Percentiles rank a stretch among this genome's conserved stretches.
Conservation (phyloP, 2,113 vertebrate species). For the Ondatra zibethicus region DNA sequence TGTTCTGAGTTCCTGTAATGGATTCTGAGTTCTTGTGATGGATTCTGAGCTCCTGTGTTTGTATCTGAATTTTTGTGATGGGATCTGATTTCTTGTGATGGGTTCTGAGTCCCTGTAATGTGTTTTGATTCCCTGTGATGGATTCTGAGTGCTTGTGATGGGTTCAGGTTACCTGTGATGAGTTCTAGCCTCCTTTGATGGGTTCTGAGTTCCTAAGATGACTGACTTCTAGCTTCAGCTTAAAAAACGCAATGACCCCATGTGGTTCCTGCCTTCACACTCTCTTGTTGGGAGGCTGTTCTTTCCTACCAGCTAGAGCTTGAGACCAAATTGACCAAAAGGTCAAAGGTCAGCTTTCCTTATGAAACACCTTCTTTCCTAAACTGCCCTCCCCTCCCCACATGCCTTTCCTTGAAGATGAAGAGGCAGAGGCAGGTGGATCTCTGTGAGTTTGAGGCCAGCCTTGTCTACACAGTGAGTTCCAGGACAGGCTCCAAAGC, state of each 20-base stretch:
- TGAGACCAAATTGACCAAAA: background rate
- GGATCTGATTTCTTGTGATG: background rate
- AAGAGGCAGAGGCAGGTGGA: too few relatives aligned
- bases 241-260: background rate
- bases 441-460: too few relatives aligned
- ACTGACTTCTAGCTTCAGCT: background rate
- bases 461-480: too few relatives aligned
- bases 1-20: background rate
- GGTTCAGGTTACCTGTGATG: background rate
- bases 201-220: background rate
- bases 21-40: background rate
- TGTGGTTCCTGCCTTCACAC: background rate
- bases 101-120: background rate
- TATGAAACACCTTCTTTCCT: background rate
- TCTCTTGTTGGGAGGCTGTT: background rate
- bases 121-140: background rate
- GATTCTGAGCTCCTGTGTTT: background rate
- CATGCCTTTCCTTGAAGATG: background rate
- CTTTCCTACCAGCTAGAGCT: background rate
- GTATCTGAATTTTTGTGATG: background rate
- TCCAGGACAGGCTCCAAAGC: too few relatives aligned
- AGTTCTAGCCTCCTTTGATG: background rate
- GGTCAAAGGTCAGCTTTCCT: background rate
- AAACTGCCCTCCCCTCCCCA: too few relatives aligned
- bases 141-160: background rate